Conservation (phyloP, 2,113 vertebrate species). For the Eulemur rufifrons region DNA sequence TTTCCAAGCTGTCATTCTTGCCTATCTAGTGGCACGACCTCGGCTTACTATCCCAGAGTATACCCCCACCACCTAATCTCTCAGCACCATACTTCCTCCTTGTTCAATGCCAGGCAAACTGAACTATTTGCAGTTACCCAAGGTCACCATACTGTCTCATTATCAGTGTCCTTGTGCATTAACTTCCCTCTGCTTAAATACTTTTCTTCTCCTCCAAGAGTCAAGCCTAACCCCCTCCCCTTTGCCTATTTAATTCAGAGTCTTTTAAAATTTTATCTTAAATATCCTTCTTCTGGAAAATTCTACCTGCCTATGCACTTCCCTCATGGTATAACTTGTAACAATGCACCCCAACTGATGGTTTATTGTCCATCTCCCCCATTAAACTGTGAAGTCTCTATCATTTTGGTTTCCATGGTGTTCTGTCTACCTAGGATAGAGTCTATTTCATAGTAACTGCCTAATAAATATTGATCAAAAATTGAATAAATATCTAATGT, state of each 20-base stretch:
- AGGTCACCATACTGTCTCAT: not conserved
- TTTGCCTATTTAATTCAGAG: not conserved
- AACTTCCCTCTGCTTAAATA: not conserved
- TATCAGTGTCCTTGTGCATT: not conserved
- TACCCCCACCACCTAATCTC: not conserved
- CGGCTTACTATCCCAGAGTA: not conserved
- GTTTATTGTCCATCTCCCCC: not conserved
- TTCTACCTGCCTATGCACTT: not conserved
- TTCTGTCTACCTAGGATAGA: not conserved
- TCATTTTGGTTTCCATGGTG: not conserved
- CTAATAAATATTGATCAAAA: not conserved
- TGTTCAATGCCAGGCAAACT: not conserved
- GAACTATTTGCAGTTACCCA: not conserved
- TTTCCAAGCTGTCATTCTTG: not conserved
- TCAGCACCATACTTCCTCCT: not conserved
- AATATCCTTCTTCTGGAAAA: not conserved
- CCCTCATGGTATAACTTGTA: not conserved
- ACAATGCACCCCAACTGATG: not conserved
- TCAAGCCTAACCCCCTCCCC: not conserved
- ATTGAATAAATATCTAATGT: not conserved
- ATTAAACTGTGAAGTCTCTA: not conserved
- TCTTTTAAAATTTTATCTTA: not conserved
- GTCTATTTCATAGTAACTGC: not conserved
- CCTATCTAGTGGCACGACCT: not conserved
- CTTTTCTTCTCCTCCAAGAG: not conserved